phyloP scores from a whole-genome alignment of 2,113 vertebrate species.

The Bucco capensis region DNA sequence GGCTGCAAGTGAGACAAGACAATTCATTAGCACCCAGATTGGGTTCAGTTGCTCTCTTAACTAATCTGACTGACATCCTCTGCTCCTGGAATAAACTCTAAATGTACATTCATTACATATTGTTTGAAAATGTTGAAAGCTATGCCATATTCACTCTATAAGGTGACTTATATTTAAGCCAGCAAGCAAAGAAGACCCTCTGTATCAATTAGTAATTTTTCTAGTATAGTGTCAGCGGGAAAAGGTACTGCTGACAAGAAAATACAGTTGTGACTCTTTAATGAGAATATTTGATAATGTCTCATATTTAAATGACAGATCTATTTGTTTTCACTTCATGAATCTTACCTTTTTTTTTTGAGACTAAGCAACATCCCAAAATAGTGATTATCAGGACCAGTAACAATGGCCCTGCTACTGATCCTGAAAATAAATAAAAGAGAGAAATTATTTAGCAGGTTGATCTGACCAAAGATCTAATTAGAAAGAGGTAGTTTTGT shows the following conservation, averaged over 20 bases:
- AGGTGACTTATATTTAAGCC: background rate
- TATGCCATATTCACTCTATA: background rate
- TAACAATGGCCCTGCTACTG: constrained; percentile 2
- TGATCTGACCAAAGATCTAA: background rate
- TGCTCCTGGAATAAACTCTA: background rate
- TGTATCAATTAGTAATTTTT: background rate
- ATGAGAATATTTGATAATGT: background rate
- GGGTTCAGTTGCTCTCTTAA: background rate
- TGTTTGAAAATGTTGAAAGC: background rate
- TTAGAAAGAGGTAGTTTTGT: background rate
- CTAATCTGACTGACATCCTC: background rate
- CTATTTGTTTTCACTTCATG: background rate
- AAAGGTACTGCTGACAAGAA: background rate
- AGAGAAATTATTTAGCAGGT: background rate
- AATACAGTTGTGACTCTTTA: background rate
- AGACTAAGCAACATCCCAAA: constrained; percentile 9
- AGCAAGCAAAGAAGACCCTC: background rate
- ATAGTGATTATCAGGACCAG: background rate
- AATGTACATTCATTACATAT: background rate
- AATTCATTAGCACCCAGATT: background rate
- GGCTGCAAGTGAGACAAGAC: constrained; percentile 28
- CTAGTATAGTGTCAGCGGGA: background rate
- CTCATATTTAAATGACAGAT: background rate
- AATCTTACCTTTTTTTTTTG: constrained; percentile 60
- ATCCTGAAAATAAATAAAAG: constrained; percentile 30